phyloP scores from a whole-genome alignment of 1,140 invertebrate species.

The Teleopsis dalmanni region DNA sequence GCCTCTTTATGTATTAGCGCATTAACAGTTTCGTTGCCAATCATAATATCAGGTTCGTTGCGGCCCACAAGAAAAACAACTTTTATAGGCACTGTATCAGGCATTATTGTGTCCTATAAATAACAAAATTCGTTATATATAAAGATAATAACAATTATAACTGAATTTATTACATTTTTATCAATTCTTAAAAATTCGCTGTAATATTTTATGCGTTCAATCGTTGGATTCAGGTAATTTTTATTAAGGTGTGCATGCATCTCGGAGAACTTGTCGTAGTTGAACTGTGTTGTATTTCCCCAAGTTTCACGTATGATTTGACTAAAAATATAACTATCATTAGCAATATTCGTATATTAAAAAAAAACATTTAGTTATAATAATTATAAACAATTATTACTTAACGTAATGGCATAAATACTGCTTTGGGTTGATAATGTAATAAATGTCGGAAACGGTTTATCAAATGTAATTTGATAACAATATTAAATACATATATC shows the following conservation, averaged over 20 bases:
- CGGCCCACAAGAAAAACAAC: slow-evolving; percentile 33
- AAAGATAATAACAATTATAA: too few species aligned
- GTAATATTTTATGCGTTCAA: slow-evolving; percentile 17
- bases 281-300: slow-evolving; percentile 54
- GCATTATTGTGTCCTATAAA: slow-evolving; percentile 4
- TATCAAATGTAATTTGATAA: background rate
- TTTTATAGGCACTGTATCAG: slow-evolving; percentile 17
- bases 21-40: slow-evolving; percentile 30
- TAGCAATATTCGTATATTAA: too few species aligned
- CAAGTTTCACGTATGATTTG: slow-evolving; percentile 72
- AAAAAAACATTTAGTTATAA: slow-evolving; percentile 2
- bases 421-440: background rate
- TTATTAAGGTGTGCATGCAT: slow-evolving; percentile 27
- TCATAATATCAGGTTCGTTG: background rate
- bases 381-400: background rate
- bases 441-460: background rate
- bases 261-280: slow-evolving; percentile 46
- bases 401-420: background rate
- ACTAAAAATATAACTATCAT: slow-evolving; percentile 28
- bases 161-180: slow-evolving; percentile 4
- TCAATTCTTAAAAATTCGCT: slow-evolving; percentile 7
- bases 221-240: slow-evolving; percentile 20
- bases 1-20: slow-evolving; percentile 25
- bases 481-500: background rate
- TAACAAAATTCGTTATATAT: background rate